Conservation (phyloP, 2,888 invertebrate species). For the Ophioninae sp. region DNA sequence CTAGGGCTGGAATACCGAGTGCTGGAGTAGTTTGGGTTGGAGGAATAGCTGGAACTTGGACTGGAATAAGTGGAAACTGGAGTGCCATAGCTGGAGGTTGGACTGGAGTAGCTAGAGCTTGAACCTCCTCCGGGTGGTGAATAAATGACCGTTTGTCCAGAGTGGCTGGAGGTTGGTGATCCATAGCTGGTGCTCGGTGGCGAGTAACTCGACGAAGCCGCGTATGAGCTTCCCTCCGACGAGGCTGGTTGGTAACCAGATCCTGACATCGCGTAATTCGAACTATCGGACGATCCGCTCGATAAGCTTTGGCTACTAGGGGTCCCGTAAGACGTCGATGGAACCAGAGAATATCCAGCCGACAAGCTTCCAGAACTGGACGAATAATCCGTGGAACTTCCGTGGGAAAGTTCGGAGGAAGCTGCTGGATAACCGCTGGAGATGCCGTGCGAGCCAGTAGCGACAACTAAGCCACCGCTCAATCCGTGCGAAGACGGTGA, state of each 20-base stretch:
- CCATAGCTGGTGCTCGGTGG: constrained; percentile 49
- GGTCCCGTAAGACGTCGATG: constrained; percentile 66
- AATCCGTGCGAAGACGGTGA: constrained; percentile 67
- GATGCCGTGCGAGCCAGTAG: constrained; percentile 52
- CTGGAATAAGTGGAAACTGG: constrained; percentile 61
- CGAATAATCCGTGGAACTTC: constrained; percentile 42
- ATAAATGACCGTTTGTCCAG: constrained; percentile 54
- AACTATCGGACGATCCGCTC: constrained; percentile 70
- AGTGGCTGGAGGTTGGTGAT: constrained; percentile 55
- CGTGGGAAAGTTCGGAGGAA: constrained; percentile 64
- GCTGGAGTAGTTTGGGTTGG: not conserved
- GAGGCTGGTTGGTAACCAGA: constrained; percentile 71
- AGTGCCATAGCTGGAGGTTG: constrained; percentile 56
- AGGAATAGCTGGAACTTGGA: constrained; percentile 19
- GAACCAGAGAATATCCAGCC: constrained; percentile 48
- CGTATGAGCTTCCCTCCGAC: constrained; percentile 68
- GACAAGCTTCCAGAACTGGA: constrained; percentile 47
- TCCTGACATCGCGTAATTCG: constrained; percentile 72
- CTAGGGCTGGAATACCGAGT: constrained; percentile 55
- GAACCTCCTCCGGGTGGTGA: constrained; percentile 49
- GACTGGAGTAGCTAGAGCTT: constrained; percentile 55
- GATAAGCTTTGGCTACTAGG: constrained; percentile 66
- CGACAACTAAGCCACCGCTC: constrained; percentile 69
- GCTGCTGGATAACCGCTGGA: constrained; percentile 48
- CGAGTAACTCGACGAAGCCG: constrained; percentile 54